These are phyloP conservation scores for Tenebrosternarchus preto DNA, from an alignment of 2,113 vertebrate species.

Conservation along the genomic window DNA sequence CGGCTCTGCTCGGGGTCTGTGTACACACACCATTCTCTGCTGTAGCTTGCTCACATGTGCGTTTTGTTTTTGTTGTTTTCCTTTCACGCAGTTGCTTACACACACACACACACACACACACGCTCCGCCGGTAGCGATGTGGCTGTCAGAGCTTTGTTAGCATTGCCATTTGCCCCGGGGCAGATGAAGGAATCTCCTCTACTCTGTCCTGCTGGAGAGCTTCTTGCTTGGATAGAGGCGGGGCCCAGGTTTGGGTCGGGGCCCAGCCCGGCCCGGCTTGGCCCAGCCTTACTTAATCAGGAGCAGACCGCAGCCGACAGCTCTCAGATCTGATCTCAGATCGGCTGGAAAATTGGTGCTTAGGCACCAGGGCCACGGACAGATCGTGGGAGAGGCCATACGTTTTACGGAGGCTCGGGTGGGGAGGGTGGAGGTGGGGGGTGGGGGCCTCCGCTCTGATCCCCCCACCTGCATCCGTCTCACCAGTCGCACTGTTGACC, in stretches of 20 bases:
- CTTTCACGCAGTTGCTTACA: neutral
- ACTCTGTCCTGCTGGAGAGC: constrained; percentile 23
- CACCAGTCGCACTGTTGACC: constrained; percentile 53
- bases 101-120: no score
- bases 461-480: constrained; percentile 16
- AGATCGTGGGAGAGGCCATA: constrained; percentile 49
- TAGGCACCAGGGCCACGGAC: constrained; percentile 62
- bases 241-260: constrained; percentile 15
- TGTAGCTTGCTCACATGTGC: constrained; percentile 10
- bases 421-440: no score
- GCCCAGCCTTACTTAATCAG: constrained; percentile 8
- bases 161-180: constrained; percentile 62
- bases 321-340: constrained; percentile 58
- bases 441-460: neutral
- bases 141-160: constrained; percentile 64
- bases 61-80: constrained; percentile 7
- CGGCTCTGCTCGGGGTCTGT: constrained; percentile 61
- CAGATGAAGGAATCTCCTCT: neutral
- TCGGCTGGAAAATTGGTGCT: constrained; percentile 57
- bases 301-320: constrained; percentile 46
- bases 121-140: neutral
- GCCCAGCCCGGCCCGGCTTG: neutral
- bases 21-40: constrained; percentile 24
- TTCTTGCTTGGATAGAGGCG: constrained; percentile 36
- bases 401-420: constrained; percentile 51